Conservation (phyloP, 1,140 invertebrate species). For the Trichoplusia ni region DNA sequence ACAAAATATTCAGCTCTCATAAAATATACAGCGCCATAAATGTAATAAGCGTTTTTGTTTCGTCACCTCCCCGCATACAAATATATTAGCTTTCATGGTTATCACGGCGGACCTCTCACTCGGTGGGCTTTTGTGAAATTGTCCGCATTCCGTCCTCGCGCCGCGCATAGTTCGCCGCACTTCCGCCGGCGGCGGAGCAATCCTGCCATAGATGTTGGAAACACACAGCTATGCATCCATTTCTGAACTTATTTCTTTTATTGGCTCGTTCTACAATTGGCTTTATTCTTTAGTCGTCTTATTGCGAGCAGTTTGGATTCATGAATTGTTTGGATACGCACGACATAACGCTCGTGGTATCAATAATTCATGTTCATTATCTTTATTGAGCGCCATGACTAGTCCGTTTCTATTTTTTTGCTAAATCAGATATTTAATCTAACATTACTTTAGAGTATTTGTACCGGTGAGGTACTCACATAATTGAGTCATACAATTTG, state of each 20-base stretch:
- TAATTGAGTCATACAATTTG: slow-evolving; percentile 25
- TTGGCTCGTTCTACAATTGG: slow-evolving; percentile 30
- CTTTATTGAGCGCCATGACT: slow-evolving; percentile 18
- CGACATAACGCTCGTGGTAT: slow-evolving; percentile 25
- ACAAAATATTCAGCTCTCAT: background rate
- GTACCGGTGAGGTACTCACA: slow-evolving; percentile 14
- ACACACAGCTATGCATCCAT: slow-evolving; percentile 49
- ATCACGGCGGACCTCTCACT: slow-evolving; percentile 65
- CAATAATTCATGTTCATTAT: slow-evolving; percentile 33
- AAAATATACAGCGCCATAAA: slow-evolving; percentile 8
- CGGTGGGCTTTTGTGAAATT: slow-evolving; percentile 68
- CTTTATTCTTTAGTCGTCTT: slow-evolving; percentile 33
- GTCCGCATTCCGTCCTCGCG: slow-evolving; percentile 58
- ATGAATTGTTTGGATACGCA: slow-evolving; percentile 28
- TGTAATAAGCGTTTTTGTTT: slow-evolving; percentile 54
- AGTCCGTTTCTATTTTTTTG: background rate
- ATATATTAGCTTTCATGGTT: slow-evolving; percentile 72
- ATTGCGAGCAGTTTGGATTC: slow-evolving; percentile 24
- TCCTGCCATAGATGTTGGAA: slow-evolving; percentile 51
- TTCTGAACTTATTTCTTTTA: slow-evolving; percentile 39
- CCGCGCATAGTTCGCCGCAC: slow-evolving; percentile 58
- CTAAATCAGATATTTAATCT: slow-evolving; percentile 20
- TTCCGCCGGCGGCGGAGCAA: slow-evolving; percentile 53
- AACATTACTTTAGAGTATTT: slow-evolving; percentile 18
- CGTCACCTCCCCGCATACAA: slow-evolving; percentile 52